Evolutionary conservation across 2,113 vertebrate species (phyloP), one percentile per base, ranked within the genome.

Genomic region (Neolamprologus tretocephalus): DNA sequence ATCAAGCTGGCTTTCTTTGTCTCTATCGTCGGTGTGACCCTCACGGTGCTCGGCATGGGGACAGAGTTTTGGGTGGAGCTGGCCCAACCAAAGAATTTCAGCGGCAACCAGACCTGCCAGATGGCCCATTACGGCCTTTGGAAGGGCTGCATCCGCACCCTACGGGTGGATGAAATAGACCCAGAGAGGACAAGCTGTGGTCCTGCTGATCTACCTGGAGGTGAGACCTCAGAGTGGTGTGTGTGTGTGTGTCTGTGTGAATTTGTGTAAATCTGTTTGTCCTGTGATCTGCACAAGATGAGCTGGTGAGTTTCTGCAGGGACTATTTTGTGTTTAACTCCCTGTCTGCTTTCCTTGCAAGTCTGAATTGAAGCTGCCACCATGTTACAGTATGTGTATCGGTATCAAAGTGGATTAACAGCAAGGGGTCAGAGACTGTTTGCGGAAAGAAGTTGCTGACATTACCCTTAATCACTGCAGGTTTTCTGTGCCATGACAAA

Each of bases 31-130:
- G 97, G 97, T 4, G 96, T 97, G 82, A 96, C 96, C 23, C 96
- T 98, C 85, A 95, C 97, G 0, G 96, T 98, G 42, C 88, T 98
- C 89, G 97, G 97, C 5, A 96, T 98, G 94, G 97, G 97, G 90
- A 98, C 98, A 3, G 98, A 98, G 93, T 98, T 98, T 92, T 98
- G 98, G 98, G 98, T 97, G 93, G 98, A 98, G 84, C 94, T 98
- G 91, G 95, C 96, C 88, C 97, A 97, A 35, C 94, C 96, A 87
- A 97, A 97, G 92, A 90, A 91, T 88, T 97, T 96, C 89, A 89
- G 95, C 10, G 90, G 94, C 94, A 98, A 97, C 26, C 92, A 96
- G 49, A 97, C 97, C 19, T 98, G 98, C 58, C 95, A 97, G 23
- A 95, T 96, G 3, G 97, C 96, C 51, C 97, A 98, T 90, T 97